A percentile compares a stretch with the other conserved stretches of the same genome.
These are phyloP conservation scores for Mylabris sibirica DNA, from an alignment of 2,888 invertebrate genomes.

Conservation along the genomic window DNA sequence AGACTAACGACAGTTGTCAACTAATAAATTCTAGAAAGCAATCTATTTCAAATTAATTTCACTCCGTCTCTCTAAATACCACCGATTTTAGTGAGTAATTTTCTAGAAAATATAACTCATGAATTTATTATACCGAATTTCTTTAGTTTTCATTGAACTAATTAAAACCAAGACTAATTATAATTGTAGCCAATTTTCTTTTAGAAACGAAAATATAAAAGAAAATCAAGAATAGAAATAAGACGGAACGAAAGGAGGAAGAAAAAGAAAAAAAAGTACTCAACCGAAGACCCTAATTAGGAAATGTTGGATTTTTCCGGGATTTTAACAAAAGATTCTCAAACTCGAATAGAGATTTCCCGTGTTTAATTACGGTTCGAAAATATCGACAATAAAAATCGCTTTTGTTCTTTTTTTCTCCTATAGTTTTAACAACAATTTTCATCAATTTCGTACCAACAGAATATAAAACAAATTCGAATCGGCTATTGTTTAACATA, in stretches of 20 bases:
- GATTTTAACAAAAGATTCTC: neutral
- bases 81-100: neutral
- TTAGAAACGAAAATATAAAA: no score
- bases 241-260: neutral
- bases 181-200: neutral
- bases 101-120: neutral
- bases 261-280: neutral
- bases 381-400: neutral
- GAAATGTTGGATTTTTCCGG: neutral
- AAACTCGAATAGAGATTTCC: conserved; percentile 2
- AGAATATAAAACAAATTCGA: neutral
- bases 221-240: neutral
- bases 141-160: conserved; percentile 2
- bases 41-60: conserved; percentile 3
- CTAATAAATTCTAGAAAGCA: neutral
- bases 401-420: neutral
- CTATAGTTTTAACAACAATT: neutral
- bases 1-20: neutral
- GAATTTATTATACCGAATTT: neutral
- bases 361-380: neutral
- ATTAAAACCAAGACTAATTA: neutral
- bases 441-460: neutral
- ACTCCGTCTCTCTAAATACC: neutral
- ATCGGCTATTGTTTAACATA: neutral
- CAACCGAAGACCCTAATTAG: neutral